Conservation (phyloP, 53 echinoderm and acorn worm species). For the Echinometra lucunter region DNA sequence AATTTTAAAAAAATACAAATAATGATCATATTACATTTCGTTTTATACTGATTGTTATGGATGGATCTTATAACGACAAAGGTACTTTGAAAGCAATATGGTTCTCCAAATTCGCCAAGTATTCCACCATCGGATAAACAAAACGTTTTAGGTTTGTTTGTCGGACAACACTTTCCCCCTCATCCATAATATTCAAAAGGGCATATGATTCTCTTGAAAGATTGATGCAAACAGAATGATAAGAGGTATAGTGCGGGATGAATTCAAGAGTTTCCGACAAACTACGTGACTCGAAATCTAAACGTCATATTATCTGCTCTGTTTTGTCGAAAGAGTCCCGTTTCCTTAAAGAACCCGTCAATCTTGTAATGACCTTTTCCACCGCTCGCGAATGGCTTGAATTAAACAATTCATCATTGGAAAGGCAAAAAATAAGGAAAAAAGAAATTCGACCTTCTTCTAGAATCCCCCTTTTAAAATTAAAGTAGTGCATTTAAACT, state of each 20-base stretch:
- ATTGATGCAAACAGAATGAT: background rate
- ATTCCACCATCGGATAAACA: background rate
- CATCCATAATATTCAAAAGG: slow-evolving; percentile 17
- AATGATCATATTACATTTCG: no score
- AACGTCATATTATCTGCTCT: slow-evolving; percentile 19
- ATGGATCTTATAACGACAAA: background rate
- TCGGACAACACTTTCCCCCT: background rate
- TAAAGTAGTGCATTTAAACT: background rate
- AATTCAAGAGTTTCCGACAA: background rate
- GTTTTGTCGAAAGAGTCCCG: background rate
- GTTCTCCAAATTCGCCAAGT: background rate
- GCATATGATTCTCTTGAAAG: background rate
- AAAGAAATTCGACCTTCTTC: background rate
- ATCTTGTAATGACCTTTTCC: background rate
- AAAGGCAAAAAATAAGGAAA: background rate
- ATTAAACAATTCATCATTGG: background rate
- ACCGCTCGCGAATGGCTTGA: background rate
- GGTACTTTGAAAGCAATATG: background rate
- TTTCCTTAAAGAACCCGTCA: no score
- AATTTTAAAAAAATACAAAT: no score
- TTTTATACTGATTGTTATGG: no score
- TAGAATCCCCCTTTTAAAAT: background rate
- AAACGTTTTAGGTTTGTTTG: background rate
- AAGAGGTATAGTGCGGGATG: background rate
- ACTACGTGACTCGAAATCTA: slow-evolving; percentile 48